phyloP scores from a whole-genome alignment of 2,113 vertebrate genomes.

The Silurus asotus region DNA sequence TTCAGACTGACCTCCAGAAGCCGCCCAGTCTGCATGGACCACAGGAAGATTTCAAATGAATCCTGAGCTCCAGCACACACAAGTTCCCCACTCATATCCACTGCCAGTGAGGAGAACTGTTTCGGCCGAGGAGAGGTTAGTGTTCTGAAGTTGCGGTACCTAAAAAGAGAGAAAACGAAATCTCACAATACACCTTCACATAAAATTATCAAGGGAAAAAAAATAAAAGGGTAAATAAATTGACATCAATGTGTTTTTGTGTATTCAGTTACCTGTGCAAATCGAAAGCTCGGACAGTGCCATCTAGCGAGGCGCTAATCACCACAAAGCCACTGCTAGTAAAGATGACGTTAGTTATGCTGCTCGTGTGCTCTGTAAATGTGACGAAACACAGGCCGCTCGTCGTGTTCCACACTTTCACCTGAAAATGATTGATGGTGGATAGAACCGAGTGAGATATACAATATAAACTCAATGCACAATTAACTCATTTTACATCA shows the following conservation, averaged over 20 bases:
- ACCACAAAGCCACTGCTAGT: slow-evolving; percentile 85
- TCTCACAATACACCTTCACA: background rate
- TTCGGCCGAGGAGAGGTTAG: slow-evolving; percentile 88
- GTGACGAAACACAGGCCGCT: slow-evolving; percentile 95
- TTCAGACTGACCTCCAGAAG: slow-evolving; percentile 83
- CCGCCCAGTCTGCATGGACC: slow-evolving; percentile 96
- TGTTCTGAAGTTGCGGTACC: slow-evolving; percentile 96
- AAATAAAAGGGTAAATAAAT: background rate
- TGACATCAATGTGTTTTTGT: background rate
- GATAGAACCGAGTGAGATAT: no score
- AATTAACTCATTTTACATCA: background rate
- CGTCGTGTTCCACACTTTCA: slow-evolving; percentile 94
- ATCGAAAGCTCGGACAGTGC: slow-evolving; percentile 93
- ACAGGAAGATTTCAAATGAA: slow-evolving; percentile 94
- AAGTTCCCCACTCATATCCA: slow-evolving; percentile 89
- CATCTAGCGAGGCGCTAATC: slow-evolving; percentile 90
- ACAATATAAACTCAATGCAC: no score
- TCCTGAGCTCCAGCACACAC: slow-evolving; percentile 93
- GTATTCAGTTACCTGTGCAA: slow-evolving; percentile 82
- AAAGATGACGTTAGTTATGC: slow-evolving; percentile 85
- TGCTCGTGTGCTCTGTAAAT: slow-evolving; percentile 91
- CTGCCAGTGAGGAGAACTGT: slow-evolving; percentile 90
- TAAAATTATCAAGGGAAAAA: background rate
- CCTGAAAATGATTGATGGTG: slow-evolving; percentile 66
- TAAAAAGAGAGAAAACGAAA: slow-evolving; percentile 23